Conservation (phyloP, 2,888 invertebrate genomes). For the Elegia similella region DNA sequence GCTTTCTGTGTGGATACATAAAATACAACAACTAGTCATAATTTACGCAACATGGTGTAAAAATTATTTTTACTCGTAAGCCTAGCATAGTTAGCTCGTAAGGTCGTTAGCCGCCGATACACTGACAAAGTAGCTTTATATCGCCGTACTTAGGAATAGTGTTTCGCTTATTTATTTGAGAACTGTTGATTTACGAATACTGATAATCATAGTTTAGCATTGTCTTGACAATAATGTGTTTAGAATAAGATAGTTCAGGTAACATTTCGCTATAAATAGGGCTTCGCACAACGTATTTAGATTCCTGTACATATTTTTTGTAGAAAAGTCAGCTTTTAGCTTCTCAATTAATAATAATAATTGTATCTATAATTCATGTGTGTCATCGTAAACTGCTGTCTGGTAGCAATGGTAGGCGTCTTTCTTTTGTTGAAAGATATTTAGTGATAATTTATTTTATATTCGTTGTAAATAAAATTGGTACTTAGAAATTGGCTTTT, state of each 20-base stretch:
- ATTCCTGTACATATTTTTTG: constrained; percentile 14
- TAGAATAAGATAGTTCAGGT: constrained; percentile 28
- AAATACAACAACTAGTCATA: constrained; percentile 25
- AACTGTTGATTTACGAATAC: constrained; percentile 23
- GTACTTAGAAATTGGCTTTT: constrained; percentile 49
- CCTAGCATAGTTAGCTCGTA: constrained; percentile 15
- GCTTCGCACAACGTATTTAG: constrained; percentile 26
- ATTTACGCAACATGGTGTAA: constrained; percentile 17
- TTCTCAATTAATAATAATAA: not conserved
- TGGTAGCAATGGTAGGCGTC: constrained; percentile 2
- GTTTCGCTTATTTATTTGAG: constrained; percentile 19
- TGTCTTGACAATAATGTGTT: constrained; percentile 45
- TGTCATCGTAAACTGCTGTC: constrained; percentile 10
- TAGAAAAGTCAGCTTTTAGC: constrained; percentile 12
- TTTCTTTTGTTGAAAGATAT: constrained; percentile 7
- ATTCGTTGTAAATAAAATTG: constrained; percentile 57
- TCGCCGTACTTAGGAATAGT: constrained; percentile 25
- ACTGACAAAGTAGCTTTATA: constrained; percentile 7
- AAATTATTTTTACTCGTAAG: constrained; percentile 2
- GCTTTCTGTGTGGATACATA: constrained; percentile 3
- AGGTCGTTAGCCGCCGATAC: constrained; percentile 20
- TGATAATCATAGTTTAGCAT: constrained; percentile 18
- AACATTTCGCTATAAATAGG: constrained; percentile 33
- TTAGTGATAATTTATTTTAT: constrained; percentile 20
- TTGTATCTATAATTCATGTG: constrained; percentile 11